Percentiles rank a stretch among this genome's conserved stretches.
phyloP scores from a whole-genome alignment of 2,797 vertebrate species.

The Cyclura pinguis region DNA sequence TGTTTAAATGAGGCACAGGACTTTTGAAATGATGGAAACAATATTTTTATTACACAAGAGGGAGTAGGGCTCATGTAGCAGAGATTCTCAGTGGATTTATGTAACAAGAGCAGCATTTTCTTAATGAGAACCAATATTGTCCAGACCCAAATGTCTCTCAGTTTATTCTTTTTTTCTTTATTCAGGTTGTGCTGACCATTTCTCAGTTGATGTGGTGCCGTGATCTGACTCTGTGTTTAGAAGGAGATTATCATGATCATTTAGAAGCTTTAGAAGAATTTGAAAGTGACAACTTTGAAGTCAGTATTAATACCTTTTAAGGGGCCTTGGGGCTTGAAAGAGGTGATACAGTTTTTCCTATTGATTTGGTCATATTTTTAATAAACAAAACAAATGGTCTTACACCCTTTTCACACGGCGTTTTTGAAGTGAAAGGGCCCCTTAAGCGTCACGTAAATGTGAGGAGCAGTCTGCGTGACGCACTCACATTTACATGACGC shows the following conservation, averaged over 20 bases:
- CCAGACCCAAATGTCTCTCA: not conserved
- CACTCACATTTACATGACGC: too few species aligned
- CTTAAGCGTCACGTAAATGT: too few species aligned
- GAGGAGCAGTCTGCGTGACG: too few species aligned
- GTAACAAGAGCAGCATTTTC: not conserved
- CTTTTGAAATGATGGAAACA: not conserved
- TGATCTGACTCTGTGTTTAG: conserved; percentile 85
- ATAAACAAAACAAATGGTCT: not conserved
- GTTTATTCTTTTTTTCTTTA: conserved; percentile 14
- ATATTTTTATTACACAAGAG: not conserved
- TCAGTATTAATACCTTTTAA: conserved; percentile 56
- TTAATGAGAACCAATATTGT: not conserved
- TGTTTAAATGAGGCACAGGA: too few species aligned
- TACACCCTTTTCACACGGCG: too few species aligned
- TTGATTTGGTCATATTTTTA: not conserved
- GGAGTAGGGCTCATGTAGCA: not conserved
- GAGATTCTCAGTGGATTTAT: not conserved
- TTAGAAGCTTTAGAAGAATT: conserved; percentile 83
- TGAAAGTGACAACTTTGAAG: conserved; percentile 87
- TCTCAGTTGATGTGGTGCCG: conserved; percentile 92
- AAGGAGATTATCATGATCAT: conserved; percentile 76
- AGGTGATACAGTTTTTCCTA: too few species aligned
- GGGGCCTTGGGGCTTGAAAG: too few species aligned
- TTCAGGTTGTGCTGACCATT: conserved; percentile 88
- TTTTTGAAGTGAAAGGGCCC: too few species aligned